These are phyloP conservation scores for Harpagus bidentatus DNA, from an alignment of 2,113 vertebrate species.

Conservation along the genomic window DNA sequence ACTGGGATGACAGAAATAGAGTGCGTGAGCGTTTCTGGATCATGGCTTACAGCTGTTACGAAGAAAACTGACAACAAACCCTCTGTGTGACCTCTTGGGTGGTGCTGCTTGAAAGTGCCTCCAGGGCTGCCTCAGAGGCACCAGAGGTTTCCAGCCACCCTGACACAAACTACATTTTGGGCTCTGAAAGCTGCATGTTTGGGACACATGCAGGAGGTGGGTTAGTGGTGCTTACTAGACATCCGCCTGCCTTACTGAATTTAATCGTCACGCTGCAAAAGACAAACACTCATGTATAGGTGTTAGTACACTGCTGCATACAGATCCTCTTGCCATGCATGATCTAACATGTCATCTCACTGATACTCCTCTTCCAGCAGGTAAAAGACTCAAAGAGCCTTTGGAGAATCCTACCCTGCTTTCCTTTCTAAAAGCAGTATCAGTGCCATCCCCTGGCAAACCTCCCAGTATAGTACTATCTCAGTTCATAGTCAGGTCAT, in stretches of 20 bases:
- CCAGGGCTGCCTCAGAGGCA: background rate
- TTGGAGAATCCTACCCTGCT: background rate
- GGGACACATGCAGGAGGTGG: background rate
- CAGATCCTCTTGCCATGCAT: rapidly evolving
- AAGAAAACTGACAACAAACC: background rate
- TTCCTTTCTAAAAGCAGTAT: background rate
- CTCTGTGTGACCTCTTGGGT: background rate
- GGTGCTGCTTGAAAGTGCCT: background rate
- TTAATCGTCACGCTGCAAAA: background rate
- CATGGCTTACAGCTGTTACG: background rate
- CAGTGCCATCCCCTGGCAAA: background rate
- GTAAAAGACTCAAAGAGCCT: background rate
- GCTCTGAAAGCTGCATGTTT: background rate
- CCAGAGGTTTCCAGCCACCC: background rate
- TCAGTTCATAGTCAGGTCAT: background rate
- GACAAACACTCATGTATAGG: background rate
- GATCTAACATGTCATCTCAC: background rate
- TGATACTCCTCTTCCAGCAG: background rate
- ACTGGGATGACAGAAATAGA: background rate
- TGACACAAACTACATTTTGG: background rate
- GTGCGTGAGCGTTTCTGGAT: background rate
- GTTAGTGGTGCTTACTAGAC: background rate
- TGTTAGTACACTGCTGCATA: background rate
- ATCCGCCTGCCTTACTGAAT: background rate
- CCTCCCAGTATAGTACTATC: background rate